phyloP scores from a whole-genome alignment of 1,140 invertebrate species.

The Penaeus japonicus region DNA sequence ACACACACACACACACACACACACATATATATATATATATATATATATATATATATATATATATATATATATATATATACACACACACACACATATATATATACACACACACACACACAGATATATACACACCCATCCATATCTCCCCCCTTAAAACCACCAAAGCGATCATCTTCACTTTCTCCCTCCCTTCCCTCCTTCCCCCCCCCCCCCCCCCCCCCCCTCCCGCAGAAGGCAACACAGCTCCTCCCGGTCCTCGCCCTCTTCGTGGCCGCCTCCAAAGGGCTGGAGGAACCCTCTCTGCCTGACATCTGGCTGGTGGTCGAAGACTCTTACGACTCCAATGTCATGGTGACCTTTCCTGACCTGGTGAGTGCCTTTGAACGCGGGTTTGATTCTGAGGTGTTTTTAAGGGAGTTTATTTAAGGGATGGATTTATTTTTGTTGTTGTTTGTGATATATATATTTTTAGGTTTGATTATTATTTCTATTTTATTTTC shows the following conservation, averaged over 20 bases:
- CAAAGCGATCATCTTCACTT: background rate
- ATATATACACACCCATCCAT: background rate
- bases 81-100: no score
- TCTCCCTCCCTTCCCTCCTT: background rate
- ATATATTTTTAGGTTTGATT: no score
- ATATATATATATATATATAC: no score
- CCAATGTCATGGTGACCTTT: conserved; percentile 7
- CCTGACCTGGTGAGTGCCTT: conserved; percentile 15
- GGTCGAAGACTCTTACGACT: conserved; percentile 36
- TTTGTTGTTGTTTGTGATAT: no score
- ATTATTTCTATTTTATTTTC: no score
- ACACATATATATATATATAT: no score
- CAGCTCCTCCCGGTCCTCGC: background rate
- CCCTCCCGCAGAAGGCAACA: background rate
- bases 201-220: background rate
- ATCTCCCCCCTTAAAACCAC: background rate
- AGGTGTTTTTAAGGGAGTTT: no score
- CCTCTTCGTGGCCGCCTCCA: background rate
- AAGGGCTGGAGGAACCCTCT: background rate
- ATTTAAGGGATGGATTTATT: no score
- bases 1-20: no score
- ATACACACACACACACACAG: no score
- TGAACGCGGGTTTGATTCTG: no score
- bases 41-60: no score
- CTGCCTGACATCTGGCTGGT: conserved; percentile 38